phyloP scores from a whole-genome alignment of 2,888 invertebrate species.

The Rhagonycha lutea region DNA sequence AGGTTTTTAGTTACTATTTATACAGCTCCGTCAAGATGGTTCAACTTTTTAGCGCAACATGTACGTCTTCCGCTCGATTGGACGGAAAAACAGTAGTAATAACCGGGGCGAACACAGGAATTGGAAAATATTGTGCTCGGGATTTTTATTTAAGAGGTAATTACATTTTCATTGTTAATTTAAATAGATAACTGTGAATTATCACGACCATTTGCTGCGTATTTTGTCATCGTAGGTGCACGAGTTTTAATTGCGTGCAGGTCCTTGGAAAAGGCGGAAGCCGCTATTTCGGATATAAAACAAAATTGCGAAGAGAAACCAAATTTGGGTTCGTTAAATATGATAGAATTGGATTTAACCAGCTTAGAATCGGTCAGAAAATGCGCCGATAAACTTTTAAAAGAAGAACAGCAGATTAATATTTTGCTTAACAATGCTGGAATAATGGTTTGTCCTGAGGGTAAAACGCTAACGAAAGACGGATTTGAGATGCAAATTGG shows the following conservation, averaged over 20 bases:
- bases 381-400: constrained; percentile 52
- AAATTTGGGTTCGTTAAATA: constrained; percentile 51
- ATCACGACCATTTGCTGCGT: background rate
- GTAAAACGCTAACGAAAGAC: constrained; percentile 63
- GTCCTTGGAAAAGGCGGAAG: constrained; percentile 57
- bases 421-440: constrained; percentile 74
- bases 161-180: background rate
- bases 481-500: constrained; percentile 69
- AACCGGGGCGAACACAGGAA: too few species aligned
- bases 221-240: constrained; percentile 24
- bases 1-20: background rate
- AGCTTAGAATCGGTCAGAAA: constrained; percentile 51
- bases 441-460: constrained; percentile 65
- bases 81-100: too few species aligned
- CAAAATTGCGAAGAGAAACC: constrained; percentile 43
- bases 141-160: too few species aligned
- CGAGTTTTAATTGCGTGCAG: constrained; percentile 59
- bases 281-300: constrained; percentile 58
- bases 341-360: constrained; percentile 54
- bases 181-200: background rate
- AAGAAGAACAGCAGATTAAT: constrained; percentile 60
- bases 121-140: too few species aligned
- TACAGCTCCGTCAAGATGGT: background rate
- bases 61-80: too few species aligned
- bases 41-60: constrained; percentile 40